Evolutionary conservation across 2,113 vertebrate genomes (phyloP), one percentile per base, ranked within the genome.

Genomic region (Eulacestoma nigropectus): DNA sequence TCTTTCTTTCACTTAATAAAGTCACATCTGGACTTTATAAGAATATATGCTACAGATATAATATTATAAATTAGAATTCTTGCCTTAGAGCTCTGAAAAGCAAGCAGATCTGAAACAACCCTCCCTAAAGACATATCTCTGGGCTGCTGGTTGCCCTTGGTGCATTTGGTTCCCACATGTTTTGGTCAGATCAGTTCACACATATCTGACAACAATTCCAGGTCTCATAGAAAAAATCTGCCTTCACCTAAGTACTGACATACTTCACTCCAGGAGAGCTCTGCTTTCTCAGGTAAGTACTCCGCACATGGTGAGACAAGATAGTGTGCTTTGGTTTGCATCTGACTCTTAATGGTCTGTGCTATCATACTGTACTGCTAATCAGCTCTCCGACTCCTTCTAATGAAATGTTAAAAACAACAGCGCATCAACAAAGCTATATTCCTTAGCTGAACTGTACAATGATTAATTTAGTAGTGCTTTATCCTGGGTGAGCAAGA

Each of bases 371-470:
- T 49, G 18, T 67, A 41, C 74, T 32, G 57, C 56, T 94, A 74
- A 95, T 68, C 85, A 56, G 80, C 52, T 82, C 52, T 39, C 57
- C 15, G 55, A 52, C 63, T 96, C 49, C 62, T 93, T 73, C 91
- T 84, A 32, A 84, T 76, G 74, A 92, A 93, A 90, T 22, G 13
- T 81, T 85, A 89, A 91, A 96, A 87, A 55, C 65, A 91, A 16
- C 57, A 78, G n/a, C 2, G 2, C 7, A 63, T 26, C 35, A 39
- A 69, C 17, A 37, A 92, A 79, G 9, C 72, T 82, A 7, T 83
- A 73, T 72, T 63, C 68, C 81, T 70, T 74, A 80, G 25, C 56
- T 85, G 74, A 96, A 64, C 63, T 95, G 59, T 65, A 30, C 42
- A 49, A 22, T 70, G 68, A 93, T 82, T 84, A 70, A 79, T 90